Conservation (phyloP, 2,113 vertebrate species). For the Ploceus nigricollis region DNA sequence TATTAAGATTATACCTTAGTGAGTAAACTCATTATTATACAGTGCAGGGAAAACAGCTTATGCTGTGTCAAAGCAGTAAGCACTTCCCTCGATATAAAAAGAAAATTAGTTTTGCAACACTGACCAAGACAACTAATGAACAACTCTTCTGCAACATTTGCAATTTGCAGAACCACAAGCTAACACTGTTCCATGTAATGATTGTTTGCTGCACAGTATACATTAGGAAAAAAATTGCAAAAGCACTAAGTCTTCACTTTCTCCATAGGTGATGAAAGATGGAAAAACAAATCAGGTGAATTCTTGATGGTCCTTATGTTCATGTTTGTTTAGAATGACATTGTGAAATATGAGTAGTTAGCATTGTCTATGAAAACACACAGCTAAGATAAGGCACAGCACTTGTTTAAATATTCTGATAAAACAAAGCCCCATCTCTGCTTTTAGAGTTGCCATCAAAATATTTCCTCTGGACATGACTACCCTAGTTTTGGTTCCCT, state of each 20-base stretch:
- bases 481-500: neutral
- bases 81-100: neutral
- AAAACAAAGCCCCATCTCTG: neutral
- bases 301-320: neutral
- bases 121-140: constrained; percentile 25
- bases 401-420: neutral
- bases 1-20: constrained; percentile 61
- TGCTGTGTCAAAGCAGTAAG: neutral
- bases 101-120: constrained; percentile 42
- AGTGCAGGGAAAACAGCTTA: constrained; percentile 11
- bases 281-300: constrained; percentile 34
- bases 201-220: neutral
- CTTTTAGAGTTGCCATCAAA: neutral
- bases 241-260: neutral
- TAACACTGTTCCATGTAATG: neutral
- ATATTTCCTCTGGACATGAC: neutral
- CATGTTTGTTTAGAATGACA: neutral
- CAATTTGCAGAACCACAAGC: constrained; percentile 11
- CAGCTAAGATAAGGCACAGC: neutral
- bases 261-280: neutral
- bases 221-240: neutral
- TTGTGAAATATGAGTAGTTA: neutral
- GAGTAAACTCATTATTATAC: constrained; percentile 36
- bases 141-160: constrained; percentile 1
- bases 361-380: neutral